These are phyloP conservation scores for Gonatopus flavifemur DNA, from an alignment of 1,140 invertebrate genomes.

Conservation along the genomic window DNA sequence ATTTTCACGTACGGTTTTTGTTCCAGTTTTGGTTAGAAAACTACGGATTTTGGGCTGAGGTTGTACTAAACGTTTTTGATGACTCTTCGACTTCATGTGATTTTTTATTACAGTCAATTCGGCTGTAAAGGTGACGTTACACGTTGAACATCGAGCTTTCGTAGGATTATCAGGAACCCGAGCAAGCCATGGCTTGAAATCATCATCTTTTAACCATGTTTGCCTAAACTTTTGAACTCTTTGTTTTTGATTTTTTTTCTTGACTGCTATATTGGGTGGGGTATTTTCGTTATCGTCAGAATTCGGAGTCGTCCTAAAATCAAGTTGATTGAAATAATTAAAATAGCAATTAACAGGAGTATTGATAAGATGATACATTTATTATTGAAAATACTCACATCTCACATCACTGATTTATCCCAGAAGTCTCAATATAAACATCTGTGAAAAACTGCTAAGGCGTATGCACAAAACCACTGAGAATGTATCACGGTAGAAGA, in stretches of 20 bases:
- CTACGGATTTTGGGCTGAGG: neutral
- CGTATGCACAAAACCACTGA: too few species aligned
- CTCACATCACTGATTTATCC: neutral
- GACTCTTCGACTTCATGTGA: slow-evolving; percentile 1
- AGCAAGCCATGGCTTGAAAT: slow-evolving; percentile 6
- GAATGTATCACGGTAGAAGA: too few species aligned
- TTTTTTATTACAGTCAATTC: slow-evolving; percentile 8
- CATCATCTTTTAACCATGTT: neutral
- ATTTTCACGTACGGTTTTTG: neutral
- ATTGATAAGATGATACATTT: neutral
- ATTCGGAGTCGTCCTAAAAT: neutral
- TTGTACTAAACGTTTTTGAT: neutral
- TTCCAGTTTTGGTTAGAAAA: neutral
- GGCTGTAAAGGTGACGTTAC: slow-evolving; percentile 4
- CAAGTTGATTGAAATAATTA: neutral
- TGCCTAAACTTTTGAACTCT: slow-evolving; percentile 12
- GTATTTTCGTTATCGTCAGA: neutral
- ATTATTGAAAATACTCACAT: neutral
- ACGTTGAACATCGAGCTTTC: slow-evolving; percentile 9
- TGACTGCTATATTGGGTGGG: neutral
- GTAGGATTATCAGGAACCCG: slow-evolving; percentile 1
- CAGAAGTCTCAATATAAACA: too few species aligned
- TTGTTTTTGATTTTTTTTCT: neutral
- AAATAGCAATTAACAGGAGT: neutral
- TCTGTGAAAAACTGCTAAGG: too few species aligned